Evolutionary conservation across 1,140 invertebrate species (phyloP), one percentile per base, ranked within the genome.

Genomic region (Drosophila dunni): DNA sequence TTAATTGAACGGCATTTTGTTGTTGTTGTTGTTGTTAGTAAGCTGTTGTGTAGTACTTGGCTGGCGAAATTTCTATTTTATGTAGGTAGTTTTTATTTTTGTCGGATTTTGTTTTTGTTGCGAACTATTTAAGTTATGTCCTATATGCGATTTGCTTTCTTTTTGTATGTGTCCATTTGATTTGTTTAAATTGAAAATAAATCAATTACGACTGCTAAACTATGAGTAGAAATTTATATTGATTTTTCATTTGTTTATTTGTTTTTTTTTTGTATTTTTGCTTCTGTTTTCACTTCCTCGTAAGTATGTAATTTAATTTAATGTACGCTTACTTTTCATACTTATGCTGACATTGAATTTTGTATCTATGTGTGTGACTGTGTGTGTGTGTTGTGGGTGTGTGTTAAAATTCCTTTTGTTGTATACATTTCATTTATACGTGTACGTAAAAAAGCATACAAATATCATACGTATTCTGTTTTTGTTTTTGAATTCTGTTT

Each of bases 361-460:
- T 48, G 57, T 72, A 60, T 68, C 51, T 71, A 48, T 80, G 42
- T 69, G 20, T 65, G 20, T 69, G 78, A 65, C 45, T 75, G 45
- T 73, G 66, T 73, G 64, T 79, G 66, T 78, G 78, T 63, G 80
- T 77, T 68, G 79, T 79, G 83, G 3, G 24, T 5, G 64, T 57
- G 36, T 36, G 50, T 29, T 46, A 65, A 61, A 67, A 53, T 60
- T 63, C 60, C 13, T 13, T 42, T 45, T 72, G n/a, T 38, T 60
- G 40, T 44, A 65, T 72, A 70, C 48, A 24, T 75, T 74, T 88
- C 40, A 53, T 73, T 74, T 63, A 60, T 72, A 57, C 34, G 70
- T 71, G 71, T 91, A 71, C 77, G 77, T 81, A 86, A 89, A 91
- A 92, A 92, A 92, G 89, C 85, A 92, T 92, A 91, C 68, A 88